Evolutionary conservation across 1,140 invertebrate species (phyloP).

Genomic region (Atta texana): DNA sequence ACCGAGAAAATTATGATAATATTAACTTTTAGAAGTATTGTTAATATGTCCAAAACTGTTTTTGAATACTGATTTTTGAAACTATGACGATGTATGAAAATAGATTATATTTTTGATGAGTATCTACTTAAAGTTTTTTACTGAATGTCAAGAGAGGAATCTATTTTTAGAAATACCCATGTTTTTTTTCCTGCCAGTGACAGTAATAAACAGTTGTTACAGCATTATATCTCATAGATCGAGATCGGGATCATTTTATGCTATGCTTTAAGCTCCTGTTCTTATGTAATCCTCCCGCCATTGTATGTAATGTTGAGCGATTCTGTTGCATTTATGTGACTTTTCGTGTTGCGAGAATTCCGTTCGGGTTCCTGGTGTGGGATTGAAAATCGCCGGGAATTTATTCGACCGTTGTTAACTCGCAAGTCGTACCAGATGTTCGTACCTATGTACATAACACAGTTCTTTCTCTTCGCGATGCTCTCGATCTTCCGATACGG

Average conservation of each 20-base stretch:
- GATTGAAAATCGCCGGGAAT: slow-evolving; percentile 60
- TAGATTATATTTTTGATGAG: not conserved
- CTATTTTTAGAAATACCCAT: not conserved
- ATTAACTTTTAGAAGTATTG: not conserved
- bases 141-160: not conserved
- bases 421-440: slow-evolving; percentile 48
- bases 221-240: not conserved
- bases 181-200: not conserved
- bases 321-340: slow-evolving; percentile 38
- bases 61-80: not conserved
- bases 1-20: not conserved
- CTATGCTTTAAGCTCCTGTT: slow-evolving; percentile 37
- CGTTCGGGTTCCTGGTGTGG: not conserved
- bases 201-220: slow-evolving; percentile 17
- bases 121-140: not conserved
- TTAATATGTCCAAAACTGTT: not conserved
- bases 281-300: slow-evolving; percentile 45
- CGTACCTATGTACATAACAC: slow-evolving; percentile 36
- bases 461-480: slow-evolving; percentile 37
- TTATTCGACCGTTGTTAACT: slow-evolving; percentile 59
- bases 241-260: slow-evolving; percentile 12
- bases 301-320: slow-evolving; percentile 5
- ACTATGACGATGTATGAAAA: not conserved
- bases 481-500: slow-evolving; percentile 49
- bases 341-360: slow-evolving; percentile 35